Conservation (phyloP, 2,113 vertebrate genomes). For the Balaeniceps rex region DNA sequence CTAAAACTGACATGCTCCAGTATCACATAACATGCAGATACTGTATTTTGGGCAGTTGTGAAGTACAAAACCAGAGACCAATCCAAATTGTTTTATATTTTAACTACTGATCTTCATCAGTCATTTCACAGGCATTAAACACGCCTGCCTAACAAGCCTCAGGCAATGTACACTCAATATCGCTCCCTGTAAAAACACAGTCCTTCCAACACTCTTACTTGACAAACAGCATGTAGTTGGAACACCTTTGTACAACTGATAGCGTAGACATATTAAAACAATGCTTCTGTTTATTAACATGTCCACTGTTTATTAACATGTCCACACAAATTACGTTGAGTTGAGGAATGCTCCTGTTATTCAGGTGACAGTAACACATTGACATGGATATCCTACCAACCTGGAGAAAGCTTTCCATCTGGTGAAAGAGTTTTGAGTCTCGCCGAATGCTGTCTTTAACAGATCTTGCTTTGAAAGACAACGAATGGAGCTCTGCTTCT, state of each 20-base stretch:
- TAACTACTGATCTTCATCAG: constrained; percentile 7
- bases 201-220: not conserved
- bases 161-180: not conserved
- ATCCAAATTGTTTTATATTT: not conserved
- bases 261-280: not conserved
- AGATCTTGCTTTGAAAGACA: constrained; percentile 81
- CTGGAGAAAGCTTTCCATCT: constrained; percentile 91
- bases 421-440: constrained; percentile 83
- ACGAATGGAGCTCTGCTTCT: constrained; percentile 85
- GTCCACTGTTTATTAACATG: not conserved
- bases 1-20: not conserved
- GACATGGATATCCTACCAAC: constrained; percentile 61
- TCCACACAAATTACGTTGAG: not conserved
- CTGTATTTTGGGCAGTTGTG: not conserved
- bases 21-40: not conserved
- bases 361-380: not conserved
- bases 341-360: not conserved
- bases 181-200: constrained; percentile 26
- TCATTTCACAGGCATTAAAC: not conserved
- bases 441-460: constrained; percentile 85
- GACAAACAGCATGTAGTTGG: not conserved
- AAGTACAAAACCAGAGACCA: not conserved
- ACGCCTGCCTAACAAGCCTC: not conserved
- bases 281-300: not conserved
- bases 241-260: not conserved